Evolutionary conservation across 2,113 vertebrate genomes (phyloP), one percentile per base, ranked within the genome.

Genomic region (Cnemophilus loriae): DNA sequence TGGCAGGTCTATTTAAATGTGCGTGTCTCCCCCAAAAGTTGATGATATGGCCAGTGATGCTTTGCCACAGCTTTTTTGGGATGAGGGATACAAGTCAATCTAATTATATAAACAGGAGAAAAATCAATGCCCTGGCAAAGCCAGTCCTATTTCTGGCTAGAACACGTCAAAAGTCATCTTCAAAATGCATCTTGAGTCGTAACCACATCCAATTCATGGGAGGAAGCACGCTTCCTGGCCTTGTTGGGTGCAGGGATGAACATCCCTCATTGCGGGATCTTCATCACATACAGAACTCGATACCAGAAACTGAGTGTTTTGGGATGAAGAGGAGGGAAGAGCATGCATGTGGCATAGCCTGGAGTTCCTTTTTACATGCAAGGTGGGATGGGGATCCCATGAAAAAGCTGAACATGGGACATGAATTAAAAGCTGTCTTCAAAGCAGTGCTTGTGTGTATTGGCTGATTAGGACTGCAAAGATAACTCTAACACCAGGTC

Each of bases 171-270:
- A 87, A 74, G 22, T 65, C 20, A 30, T 61, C n/a, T 77, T 77
- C 49, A 57, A 60, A 93, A 84, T 6, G 9, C 26, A 78, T 65
- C 69, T 68, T 74, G 64, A 94, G 19, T 69, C n/a, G 67, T 42
- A 91, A 90, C 10, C 2, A 8, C 42, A 20, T 67, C 11, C 11
- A 16, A 5, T 42, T 28, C 64, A 63, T 30, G 12, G 57, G 30
- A 95, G 55, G 33, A 82, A 68, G 49, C 33, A 44, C 0, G 0
- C 24, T 71, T 46, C 18, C 26, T 1, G 1, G 50, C 30, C 23
- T 91, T 4, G 1, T 20, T 4, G 1, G 14, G n/a, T 20, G 5
- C 64, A 77, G 49, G 53, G 30, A 59, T 32, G 21, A 76, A 73
- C 33, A 71, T 22, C 24, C 10, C 33, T 79, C 61, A 10, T 10